Conservation (phyloP, 2,113 vertebrate genomes). For the Coreoperca whiteheadi region DNA sequence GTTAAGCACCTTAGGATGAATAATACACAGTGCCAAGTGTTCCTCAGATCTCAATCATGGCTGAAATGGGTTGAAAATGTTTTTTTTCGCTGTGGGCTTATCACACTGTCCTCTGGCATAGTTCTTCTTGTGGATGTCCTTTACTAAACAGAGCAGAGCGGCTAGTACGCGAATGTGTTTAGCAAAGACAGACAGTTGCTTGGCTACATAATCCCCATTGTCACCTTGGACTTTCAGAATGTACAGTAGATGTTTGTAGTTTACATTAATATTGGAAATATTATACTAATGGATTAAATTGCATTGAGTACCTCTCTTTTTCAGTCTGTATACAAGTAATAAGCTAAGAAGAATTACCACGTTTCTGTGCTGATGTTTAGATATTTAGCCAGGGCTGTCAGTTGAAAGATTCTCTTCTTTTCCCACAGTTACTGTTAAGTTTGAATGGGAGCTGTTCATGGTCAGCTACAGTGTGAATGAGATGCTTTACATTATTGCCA, state of each 20-base stretch:
- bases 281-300: constrained; percentile 12
- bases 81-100: no score
- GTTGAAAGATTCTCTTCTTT: not conserved
- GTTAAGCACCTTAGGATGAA: constrained; percentile 27
- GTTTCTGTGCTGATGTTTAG: constrained; percentile 43
- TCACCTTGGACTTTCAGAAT: constrained; percentile 2
- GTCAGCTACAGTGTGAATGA: not conserved
- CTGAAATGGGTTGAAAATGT: not conserved
- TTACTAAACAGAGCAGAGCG: not conserved
- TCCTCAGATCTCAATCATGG: not conserved
- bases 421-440: not conserved
- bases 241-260: constrained; percentile 5
- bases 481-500: not conserved
- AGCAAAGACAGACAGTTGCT: constrained; percentile 1
- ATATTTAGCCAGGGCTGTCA: not conserved
- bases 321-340: constrained; percentile 30
- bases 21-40: not conserved
- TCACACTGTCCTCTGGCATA: not conserved
- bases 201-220: not conserved
- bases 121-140: not conserved
- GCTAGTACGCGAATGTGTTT: not conserved
- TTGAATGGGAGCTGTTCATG: not conserved
- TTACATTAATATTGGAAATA: constrained; percentile 7
- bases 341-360: constrained; percentile 31
- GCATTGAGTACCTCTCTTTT: not conserved